phyloP scores from a whole-genome alignment of 2,113 vertebrate genomes.

The Clarias macrocephalus region DNA sequence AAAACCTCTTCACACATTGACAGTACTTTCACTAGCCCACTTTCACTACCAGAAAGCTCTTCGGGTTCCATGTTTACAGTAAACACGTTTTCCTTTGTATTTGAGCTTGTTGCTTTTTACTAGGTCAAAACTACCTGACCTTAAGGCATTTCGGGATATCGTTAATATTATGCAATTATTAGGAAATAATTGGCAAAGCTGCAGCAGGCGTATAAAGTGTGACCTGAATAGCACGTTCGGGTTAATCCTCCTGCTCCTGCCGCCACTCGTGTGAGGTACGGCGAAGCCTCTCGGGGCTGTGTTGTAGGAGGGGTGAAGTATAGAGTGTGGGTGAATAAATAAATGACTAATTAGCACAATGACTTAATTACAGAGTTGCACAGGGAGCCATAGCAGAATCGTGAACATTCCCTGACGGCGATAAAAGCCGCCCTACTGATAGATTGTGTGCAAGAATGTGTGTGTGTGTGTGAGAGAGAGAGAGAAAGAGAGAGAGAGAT shows the following conservation, averaged over 20 bases:
- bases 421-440: background rate
- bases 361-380: constrained; percentile 12
- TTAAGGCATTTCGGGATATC: background rate
- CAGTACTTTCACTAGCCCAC: too few species aligned
- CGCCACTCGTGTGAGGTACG: background rate
- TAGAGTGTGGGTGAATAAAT: constrained; percentile 20
- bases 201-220: background rate
- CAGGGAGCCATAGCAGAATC: constrained; percentile 2
- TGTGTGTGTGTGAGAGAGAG: background rate
- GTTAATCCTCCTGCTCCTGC: background rate
- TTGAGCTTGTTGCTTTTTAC: background rate
- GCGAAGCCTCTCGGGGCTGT: background rate
- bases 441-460: background rate
- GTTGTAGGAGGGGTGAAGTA: background rate
- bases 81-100: background rate
- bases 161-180: background rate
- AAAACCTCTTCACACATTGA: background rate
- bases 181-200: background rate
- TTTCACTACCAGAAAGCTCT: background rate
- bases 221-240: background rate
- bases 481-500: background rate
- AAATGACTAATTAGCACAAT: constrained; percentile 28
- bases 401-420: background rate
- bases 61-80: background rate
- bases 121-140: background rate